Evolutionary conservation across 2,888 invertebrate genomes (phyloP).

Genomic region (Pyrrhopygopsis socrates): DNA sequence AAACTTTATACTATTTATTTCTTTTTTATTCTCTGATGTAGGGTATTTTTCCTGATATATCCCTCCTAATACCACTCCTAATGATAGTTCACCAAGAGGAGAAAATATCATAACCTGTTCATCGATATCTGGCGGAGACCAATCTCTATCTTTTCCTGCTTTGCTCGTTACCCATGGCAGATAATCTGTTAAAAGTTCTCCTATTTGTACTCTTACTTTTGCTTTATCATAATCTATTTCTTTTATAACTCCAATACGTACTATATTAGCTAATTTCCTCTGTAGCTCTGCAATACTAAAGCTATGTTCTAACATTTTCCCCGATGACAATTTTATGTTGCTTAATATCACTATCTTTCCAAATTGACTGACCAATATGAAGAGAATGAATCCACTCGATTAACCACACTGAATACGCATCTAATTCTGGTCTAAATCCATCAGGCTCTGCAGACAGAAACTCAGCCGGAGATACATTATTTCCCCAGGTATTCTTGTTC

Average conservation of each 20-base stretch:
- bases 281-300: slow-evolving; percentile 36
- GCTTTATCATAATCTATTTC: slow-evolving; percentile 38
- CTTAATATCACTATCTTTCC: slow-evolving; percentile 31
- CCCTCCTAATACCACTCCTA: slow-evolving; percentile 22
- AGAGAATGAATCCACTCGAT: slow-evolving; percentile 27
- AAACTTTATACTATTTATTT: slow-evolving; percentile 21
- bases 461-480: slow-evolving; percentile 35
- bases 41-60: slow-evolving; percentile 23
- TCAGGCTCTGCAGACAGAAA: slow-evolving; percentile 11
- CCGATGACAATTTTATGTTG: slow-evolving; percentile 22
- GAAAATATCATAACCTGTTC: slow-evolving; percentile 18
- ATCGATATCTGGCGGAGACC: slow-evolving; percentile 27
- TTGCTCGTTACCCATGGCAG: slow-evolving; percentile 21
- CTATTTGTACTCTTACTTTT: slow-evolving; percentile 29
- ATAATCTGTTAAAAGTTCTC: slow-evolving; percentile 22
- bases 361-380: slow-evolving; percentile 25
- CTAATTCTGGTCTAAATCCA: slow-evolving; percentile 40
- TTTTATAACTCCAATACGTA: slow-evolving; percentile 43
- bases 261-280: slow-evolving; percentile 33
- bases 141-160: slow-evolving; percentile 27
- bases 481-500: slow-evolving; percentile 40
- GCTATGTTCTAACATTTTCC: slow-evolving; percentile 38
- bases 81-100: slow-evolving; percentile 23
- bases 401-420: slow-evolving; percentile 40
- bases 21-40: slow-evolving; percentile 29